Evolutionary conservation across 2,113 vertebrate genomes (phyloP).

Genomic region (Oreochromis spilurus): DNA sequence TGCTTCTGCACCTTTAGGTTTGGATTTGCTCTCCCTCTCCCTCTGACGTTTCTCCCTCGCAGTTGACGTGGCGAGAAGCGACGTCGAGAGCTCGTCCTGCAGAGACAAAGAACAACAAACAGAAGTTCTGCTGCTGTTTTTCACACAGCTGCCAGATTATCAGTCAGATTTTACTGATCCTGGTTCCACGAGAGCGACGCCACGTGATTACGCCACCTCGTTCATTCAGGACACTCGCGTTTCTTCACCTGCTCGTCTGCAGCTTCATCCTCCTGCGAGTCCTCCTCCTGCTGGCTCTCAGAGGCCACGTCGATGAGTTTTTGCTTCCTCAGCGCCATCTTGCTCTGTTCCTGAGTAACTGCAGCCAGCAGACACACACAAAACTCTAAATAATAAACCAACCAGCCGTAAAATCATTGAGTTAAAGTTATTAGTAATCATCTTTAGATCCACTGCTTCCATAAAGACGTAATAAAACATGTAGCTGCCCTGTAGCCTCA

Average conservation of each 20-base stretch:
- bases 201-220: not conserved
- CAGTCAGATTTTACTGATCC: not conserved
- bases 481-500: not conserved
- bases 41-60: not conserved
- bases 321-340: conserved; percentile 46
- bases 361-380: not conserved
- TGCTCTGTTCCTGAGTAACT: not conserved
- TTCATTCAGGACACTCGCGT: not conserved
- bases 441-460: not conserved
- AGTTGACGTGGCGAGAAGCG: not conserved
- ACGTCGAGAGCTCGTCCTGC: conserved; percentile 23
- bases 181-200: not conserved
- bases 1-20: conserved; percentile 10
- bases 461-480: fast-evolving
- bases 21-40: conserved; percentile 1
- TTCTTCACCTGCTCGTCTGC: not conserved
- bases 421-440: fast-evolving
- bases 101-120: not conserved
- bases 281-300: not conserved
- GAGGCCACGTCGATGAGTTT: not conserved
- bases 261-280: not conserved
- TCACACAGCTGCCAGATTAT: not conserved
- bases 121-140: not conserved
- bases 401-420: not conserved
- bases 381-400: not conserved